Base-by-base conservation (phyloP, 2,113 vertebrate species). In the Parus major region DNA sequence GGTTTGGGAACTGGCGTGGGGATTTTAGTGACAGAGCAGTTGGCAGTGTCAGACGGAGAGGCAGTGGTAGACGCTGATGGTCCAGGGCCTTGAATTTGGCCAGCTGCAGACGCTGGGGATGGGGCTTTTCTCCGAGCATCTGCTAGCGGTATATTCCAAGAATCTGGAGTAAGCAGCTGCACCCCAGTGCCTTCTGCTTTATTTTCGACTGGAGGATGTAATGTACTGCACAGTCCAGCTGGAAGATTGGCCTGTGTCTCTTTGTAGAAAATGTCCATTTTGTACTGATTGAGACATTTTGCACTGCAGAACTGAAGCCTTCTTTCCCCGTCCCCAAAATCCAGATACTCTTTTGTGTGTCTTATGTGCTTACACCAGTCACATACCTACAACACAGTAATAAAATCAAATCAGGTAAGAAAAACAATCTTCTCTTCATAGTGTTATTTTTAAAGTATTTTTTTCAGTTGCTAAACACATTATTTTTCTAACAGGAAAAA, bases 231-330 rank as follows among this genome's bases (percentile, higher is more conserved):
- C 95, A 99, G 98, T 88, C 98, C 99, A 97, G 98, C 99, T 92
- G 99, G 99, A 97, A 99, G 98, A 46, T 99, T 99, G 73, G 99
- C 99, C 98, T 99, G 99, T 81, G 99, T 99, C 98, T 99, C 99
- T 98, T 99, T 99, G 98, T 99, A 99, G 98, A 99, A 99, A 98
- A 99, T 99, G 98, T 99, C 99, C 99, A 99, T 99, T 98, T 99
- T 99, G 97, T 99, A 99, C 97, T 99, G 99, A 98, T 99, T 99
- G 96, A 99, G 98, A 97, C 99, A 99, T 98, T 99, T 99, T 97
- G 99, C 99, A 97, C 99, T 99, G 99, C 99, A 99, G 98, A 99
- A 99, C 98, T 99, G 99, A 98, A 99, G 99, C 97, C 99, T 98
- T 96, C 99, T 97, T 97, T 99, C 99, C 92, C 99, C 99, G 93